Evolutionary conservation across 2,113 vertebrate genomes (phyloP).

Genomic region (Probosciger aterrimus): DNA sequence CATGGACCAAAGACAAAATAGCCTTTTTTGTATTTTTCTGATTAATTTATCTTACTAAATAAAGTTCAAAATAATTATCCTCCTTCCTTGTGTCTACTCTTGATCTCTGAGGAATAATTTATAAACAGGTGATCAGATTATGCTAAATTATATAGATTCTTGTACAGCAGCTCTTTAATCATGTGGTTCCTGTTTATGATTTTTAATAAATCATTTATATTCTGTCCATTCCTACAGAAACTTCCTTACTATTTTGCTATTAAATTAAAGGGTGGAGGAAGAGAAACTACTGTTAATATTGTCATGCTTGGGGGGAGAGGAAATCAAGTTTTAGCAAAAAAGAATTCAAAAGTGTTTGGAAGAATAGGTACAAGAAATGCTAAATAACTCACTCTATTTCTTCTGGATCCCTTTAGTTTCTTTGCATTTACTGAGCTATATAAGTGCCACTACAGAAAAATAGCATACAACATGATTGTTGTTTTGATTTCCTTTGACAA

Average conservation of each 20-base stretch:
- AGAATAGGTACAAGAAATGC: background rate
- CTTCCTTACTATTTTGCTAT: background rate
- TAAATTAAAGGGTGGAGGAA: background rate
- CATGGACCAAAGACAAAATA: background rate
- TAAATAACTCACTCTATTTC: background rate
- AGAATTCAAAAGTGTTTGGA: background rate
- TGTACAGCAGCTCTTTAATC: background rate
- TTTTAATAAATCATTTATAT: background rate
- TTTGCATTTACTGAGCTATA: background rate
- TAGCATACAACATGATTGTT: accelerated
- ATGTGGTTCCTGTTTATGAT: background rate
- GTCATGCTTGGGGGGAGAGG: background rate
- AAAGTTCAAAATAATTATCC: background rate
- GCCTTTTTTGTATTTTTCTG: background rate
- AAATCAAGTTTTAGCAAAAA: accelerated
- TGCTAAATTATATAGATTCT: background rate
- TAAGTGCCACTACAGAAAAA: background rate
- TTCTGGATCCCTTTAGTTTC: background rate
- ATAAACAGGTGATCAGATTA: background rate
- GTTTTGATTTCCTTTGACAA: background rate
- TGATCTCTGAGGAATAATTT: background rate
- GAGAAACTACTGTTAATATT: background rate
- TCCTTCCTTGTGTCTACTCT: background rate
- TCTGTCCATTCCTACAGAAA: background rate
- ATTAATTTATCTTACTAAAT: background rate